phyloP scores from a whole-genome alignment of 2,888 invertebrate genomes.

The Bembecia ichneumoniformis region DNA sequence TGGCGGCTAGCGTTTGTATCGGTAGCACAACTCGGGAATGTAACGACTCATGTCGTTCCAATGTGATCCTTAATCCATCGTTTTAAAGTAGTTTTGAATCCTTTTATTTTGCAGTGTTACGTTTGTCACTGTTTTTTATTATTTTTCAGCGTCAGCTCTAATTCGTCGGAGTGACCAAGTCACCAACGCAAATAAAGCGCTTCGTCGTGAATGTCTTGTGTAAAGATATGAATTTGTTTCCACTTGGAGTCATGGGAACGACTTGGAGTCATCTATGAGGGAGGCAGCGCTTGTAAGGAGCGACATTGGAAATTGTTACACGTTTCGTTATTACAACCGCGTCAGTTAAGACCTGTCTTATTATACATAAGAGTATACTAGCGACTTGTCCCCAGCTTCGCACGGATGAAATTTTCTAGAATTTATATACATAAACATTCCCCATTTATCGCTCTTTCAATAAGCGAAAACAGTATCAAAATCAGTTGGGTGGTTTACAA shows the following conservation, averaged over 20 bases:
- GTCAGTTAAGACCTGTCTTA: too few species aligned
- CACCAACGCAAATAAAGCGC: slow-evolving; percentile 63
- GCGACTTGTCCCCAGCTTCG: too few species aligned
- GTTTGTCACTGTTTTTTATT: slow-evolving; percentile 23
- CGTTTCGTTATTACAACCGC: neutral
- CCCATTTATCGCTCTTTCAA: too few species aligned
- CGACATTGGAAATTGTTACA: neutral
- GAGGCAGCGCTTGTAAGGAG: neutral
- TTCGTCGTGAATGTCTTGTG: slow-evolving; percentile 61
- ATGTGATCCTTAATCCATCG: neutral
- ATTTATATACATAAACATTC: too few species aligned
- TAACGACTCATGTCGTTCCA: neutral
- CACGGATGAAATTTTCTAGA: too few species aligned
- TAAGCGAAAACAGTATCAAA: too few species aligned
- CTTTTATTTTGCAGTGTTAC: neutral
- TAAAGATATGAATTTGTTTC: slow-evolving; percentile 69
- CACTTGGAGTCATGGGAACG: slow-evolving; percentile 54
- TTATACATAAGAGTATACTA: too few species aligned
- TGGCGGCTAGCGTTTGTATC: slow-evolving; percentile 50
- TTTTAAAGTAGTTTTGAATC: neutral
- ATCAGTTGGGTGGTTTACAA: too few species aligned
- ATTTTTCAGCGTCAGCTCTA: slow-evolving; percentile 48
- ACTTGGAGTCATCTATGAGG: slow-evolving; percentile 13
- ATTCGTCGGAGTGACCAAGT: slow-evolving; percentile 58
- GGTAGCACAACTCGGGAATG: slow-evolving; percentile 26